These are phyloP conservation scores for Tyria jacobaeae DNA, from an alignment of 2,888 invertebrate species.

Conservation along the genomic window DNA sequence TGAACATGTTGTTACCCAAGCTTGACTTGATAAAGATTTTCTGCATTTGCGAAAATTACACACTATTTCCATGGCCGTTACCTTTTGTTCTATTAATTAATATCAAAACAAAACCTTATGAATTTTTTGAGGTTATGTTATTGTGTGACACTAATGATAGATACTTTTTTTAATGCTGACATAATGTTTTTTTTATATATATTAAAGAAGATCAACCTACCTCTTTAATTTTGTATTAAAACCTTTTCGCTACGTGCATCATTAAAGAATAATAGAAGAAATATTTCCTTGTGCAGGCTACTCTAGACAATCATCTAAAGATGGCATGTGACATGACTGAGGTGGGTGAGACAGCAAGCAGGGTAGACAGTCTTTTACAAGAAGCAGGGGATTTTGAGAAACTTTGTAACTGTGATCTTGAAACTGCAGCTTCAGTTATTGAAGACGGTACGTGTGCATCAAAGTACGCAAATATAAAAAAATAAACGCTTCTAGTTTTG, in stretches of 20 bases:
- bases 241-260: background rate
- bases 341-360: constrained; percentile 94
- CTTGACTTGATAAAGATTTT: constrained; percentile 76
- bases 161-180: background rate
- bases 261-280: background rate
- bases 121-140: constrained; percentile 15
- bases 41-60: constrained; percentile 85
- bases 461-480: background rate
- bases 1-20: constrained; percentile 85
- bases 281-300: constrained; percentile 75
- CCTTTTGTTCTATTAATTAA: background rate
- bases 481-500: background rate
- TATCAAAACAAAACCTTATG: background rate
- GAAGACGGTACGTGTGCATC: constrained; percentile 82
- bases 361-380: constrained; percentile 92
- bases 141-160: background rate
- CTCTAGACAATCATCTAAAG: constrained; percentile 93
- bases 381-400: constrained; percentile 93
- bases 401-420: constrained; percentile 93
- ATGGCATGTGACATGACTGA: constrained; percentile 94
- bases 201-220: too few relatives aligned
- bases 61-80: constrained; percentile 70
- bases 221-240: background rate
- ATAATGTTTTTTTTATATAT: background rate
- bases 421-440: constrained; percentile 93